Base-by-base conservation (phyloP, 1,140 invertebrate species). In the Drosophila nikananu region DNA sequence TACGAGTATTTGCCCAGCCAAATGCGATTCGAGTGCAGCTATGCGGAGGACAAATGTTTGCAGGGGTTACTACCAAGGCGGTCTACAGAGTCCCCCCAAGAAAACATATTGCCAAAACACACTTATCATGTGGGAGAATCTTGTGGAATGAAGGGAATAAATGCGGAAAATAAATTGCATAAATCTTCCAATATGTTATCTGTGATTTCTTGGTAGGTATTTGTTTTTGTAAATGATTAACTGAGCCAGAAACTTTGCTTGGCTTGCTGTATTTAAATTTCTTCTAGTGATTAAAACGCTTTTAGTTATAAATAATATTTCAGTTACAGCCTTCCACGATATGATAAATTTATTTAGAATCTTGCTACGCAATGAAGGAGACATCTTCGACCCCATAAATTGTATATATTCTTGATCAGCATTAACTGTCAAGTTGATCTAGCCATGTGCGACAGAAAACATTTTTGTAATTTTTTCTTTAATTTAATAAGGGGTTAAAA, bases 1-100 rank as follows among this genome's bases (percentile, higher is more conserved):
- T 84, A 57, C 54, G 35, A 57, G 54, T 57, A 75, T 90, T 90
- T 77, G 65, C 54, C 63, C 21, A 70, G 71, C 54, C 66, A 81
- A 89, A 83, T 68, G 86, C 60, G 49, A 61, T 77, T 57, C 51
- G 32, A 71, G 81, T 75, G 60, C 42, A 76, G 46, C 23, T 62
- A 77, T 82, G 68, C 49, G 48, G 5, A 66, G 52, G 39, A 41
- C 10, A 44, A 77, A 49, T 64, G 60, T 64, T 76, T 42, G 41
- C 39, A 49, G 27, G 42, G 57, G 7, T 48, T 75, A 75, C 48
- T 59, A 25, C 25, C 15, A 21, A 32, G 12, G 44, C 30, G 25
- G 52, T 39, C 21, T 25, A 39, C 12, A 13, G 12, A 37, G 35
- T 64, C 27, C 44, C 23, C 23, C 42, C n/a, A 3, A 17, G 10